phyloP scores from a whole-genome alignment of 2,888 invertebrate genomes.

The Arenicola marina region DNA sequence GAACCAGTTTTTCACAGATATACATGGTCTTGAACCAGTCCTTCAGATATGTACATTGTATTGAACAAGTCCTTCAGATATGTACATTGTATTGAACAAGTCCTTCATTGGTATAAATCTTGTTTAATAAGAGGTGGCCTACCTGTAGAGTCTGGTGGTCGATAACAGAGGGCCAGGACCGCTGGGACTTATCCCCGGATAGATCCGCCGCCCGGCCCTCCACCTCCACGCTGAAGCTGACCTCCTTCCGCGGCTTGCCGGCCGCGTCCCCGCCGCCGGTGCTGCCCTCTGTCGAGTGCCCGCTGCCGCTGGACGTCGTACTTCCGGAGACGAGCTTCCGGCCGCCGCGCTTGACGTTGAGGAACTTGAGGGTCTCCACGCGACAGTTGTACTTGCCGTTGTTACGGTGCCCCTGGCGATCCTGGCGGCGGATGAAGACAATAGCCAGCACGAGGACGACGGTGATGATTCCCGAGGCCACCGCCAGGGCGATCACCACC shows the following conservation, averaged over 20 bases:
- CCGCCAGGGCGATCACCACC: constrained; percentile 24
- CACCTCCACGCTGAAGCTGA: constrained; percentile 22
- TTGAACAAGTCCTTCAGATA: no score
- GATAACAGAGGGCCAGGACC: constrained; percentile 4
- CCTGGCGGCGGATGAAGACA: constrained; percentile 22
- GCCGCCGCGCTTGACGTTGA: constrained; percentile 30
- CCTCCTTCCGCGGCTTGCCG: constrained; percentile 20
- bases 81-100: no score
- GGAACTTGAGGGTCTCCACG: constrained; percentile 14
- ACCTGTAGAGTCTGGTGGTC: constrained; percentile 9
- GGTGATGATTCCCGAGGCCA: constrained; percentile 26
- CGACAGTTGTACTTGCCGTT: constrained; percentile 19
- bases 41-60: no score
- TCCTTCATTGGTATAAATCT: no score
- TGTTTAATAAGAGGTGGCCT: no score
- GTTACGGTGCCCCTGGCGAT: constrained; percentile 15
- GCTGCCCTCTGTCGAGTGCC: not conserved
- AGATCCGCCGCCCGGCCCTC: not conserved
- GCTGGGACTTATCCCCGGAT: not conserved
- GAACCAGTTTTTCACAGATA: no score
- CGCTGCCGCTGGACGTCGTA: not conserved
- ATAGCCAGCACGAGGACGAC: constrained; percentile 20
- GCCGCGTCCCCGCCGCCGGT: constrained; percentile 5
- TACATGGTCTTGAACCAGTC: no score
- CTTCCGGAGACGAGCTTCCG: not conserved